Conservation (phyloP, 2,797 vertebrate genomes). For the Mallotus villosus region DNA sequence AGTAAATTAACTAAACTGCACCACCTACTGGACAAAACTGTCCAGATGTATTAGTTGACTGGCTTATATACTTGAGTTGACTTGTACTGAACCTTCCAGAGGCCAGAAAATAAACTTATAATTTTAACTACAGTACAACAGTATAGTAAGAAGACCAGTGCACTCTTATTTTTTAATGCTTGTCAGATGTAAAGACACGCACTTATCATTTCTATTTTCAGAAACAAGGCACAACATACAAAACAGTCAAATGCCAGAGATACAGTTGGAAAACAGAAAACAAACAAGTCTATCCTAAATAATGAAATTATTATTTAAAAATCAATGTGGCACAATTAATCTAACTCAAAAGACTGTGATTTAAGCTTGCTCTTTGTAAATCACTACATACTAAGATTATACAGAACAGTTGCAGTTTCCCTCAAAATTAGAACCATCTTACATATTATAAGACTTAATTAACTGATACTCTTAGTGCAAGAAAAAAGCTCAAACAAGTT, state of each 20-base stretch:
- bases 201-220: conserved; percentile 31
- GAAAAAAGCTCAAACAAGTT: conserved; percentile 17
- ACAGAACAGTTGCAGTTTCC: conserved; percentile 25
- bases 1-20: not conserved
- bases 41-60: too few species aligned
- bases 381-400: conserved; percentile 17
- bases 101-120: too few species aligned
- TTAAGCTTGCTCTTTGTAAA: conserved; percentile 17
- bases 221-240: conserved; percentile 43
- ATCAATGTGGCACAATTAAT: conserved; percentile 19
- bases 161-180: conserved; percentile 57
- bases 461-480: conserved; percentile 38
- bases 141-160: conserved; percentile 30
- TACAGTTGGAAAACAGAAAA: conserved; percentile 24
- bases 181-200: conserved; percentile 27
- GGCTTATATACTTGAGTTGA: too few species aligned
- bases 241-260: conserved; percentile 30
- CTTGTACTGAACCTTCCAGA: too few species aligned
- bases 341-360: conserved; percentile 24
- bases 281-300: conserved; percentile 12
- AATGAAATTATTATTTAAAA: conserved; percentile 23
- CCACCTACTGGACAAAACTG: not conserved
- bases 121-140: not conserved
- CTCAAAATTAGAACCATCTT: conserved; percentile 18
- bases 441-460: conserved; percentile 17